Percentiles rank a stretch among this genome's conserved stretches.
Conservation (phyloP, 2,113 vertebrate genomes). For the Nesospiza acunhae region DNA sequence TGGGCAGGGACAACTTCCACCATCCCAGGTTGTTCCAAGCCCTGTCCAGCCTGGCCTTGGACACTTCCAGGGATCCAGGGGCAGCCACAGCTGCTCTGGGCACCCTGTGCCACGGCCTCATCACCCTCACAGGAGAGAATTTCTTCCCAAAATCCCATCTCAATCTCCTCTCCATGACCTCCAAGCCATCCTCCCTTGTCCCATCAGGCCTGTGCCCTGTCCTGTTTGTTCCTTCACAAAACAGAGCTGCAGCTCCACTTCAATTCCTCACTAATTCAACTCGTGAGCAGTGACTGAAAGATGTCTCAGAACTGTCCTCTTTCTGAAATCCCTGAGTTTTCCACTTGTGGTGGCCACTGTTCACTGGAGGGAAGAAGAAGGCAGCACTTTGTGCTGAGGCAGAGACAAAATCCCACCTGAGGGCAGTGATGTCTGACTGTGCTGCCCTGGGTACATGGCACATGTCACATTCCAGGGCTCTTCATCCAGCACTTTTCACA, state of each 20-base stretch:
- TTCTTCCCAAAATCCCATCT: not conserved
- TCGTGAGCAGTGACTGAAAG: not conserved
- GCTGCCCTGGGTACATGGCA: not conserved
- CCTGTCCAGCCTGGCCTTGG: rapidly evolving
- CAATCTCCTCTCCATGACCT: too few species aligned
- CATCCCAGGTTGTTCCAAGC: rapidly evolving
- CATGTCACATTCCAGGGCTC: not conserved
- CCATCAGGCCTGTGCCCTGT: not conserved
- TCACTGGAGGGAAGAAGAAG: not conserved
- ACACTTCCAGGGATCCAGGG: not conserved
- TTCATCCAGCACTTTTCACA: not conserved
- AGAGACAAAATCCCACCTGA: not conserved
- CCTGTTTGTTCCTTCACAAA: not conserved
- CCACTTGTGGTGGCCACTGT: not conserved
- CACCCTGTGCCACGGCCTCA: rapidly evolving
- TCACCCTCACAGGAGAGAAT: not conserved
- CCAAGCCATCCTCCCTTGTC: not conserved
- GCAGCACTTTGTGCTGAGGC: not conserved
- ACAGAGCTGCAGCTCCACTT: not conserved
- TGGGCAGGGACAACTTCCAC: not conserved
- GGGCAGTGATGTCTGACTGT: not conserved
- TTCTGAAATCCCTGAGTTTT: not conserved
- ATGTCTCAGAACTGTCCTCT: not conserved
- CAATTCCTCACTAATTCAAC: not conserved
- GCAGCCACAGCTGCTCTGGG: not conserved